phyloP scores from a whole-genome alignment of 2,797 vertebrate species.

The Chromobotia macracanthus region DNA sequence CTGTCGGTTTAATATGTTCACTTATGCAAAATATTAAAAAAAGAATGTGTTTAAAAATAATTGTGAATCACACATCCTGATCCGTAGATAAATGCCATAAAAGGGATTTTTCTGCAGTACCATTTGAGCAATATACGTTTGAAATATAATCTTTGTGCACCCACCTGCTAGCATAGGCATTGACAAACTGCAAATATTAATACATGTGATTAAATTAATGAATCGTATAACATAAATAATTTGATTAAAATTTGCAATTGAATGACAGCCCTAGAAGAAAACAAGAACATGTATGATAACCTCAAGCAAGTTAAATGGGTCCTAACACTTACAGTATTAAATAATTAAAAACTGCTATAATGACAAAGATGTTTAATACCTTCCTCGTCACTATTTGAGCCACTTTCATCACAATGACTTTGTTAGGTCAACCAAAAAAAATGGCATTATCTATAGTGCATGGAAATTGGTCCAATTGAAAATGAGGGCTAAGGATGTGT shows the following conservation, averaged over 20 bases:
- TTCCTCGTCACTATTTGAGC: not conserved
- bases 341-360: constrained; percentile 5
- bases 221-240: too few species aligned
- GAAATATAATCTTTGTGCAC: not conserved
- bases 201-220: too few species aligned
- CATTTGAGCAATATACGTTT: not conserved
- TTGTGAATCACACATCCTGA: not conserved
- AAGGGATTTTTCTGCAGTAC: not conserved
- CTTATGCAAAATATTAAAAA: not conserved
- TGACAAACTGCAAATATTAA: too few species aligned
- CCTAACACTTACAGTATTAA: not conserved
- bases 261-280: too few species aligned
- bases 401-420: constrained; percentile 22
- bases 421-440: constrained; percentile 37
- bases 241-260: too few species aligned
- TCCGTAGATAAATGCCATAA: not conserved
- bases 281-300: not conserved
- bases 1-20: not conserved
- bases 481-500: constrained; percentile 7
- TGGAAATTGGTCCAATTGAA: constrained; percentile 30
- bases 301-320: constrained; percentile 14
- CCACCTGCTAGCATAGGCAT: not conserved
- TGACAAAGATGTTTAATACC: constrained; percentile 35
- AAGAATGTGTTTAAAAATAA: not conserved
- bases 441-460: not conserved